Percentiles rank a stretch among this genome's conserved stretches.
These are phyloP conservation scores for Pocillopora damicornis DNA, from an alignment of 64 coral and sea anemone genomes.

Conservation along the genomic window DNA sequence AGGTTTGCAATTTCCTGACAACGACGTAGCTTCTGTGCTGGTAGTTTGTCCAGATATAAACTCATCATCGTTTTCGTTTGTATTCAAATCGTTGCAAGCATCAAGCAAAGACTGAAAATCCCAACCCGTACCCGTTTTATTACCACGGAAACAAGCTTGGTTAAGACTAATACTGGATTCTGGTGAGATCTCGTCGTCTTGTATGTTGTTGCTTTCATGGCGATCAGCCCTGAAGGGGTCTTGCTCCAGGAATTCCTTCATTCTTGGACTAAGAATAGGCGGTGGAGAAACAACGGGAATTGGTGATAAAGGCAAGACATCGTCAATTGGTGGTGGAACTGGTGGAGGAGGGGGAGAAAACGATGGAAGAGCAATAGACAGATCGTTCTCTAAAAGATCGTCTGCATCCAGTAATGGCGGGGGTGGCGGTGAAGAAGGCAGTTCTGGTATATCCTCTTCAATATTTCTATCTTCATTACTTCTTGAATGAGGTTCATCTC, in stretches of 20 bases:
- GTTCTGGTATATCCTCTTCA: background rate
- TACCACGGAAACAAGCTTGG: background rate
- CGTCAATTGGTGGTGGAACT: background rate
- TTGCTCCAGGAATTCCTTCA: slow-evolving; percentile 20
- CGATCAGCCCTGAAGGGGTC: background rate
- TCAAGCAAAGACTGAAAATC: background rate
- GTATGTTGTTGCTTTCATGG: background rate
- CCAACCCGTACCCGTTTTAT: background rate
- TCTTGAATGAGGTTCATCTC: background rate
- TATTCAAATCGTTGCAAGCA: background rate
- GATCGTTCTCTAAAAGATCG: slow-evolving; percentile 31
- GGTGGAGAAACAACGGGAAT: slow-evolving; percentile 28
- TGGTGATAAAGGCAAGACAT: background rate
- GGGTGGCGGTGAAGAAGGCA: slow-evolving; percentile 43
- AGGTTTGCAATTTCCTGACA: background rate
- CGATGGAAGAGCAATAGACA: background rate
- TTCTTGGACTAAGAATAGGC: slow-evolving; percentile 33
- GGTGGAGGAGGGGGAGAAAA: slow-evolving; percentile 16
- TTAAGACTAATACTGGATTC: background rate
- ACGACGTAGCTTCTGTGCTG: background rate
- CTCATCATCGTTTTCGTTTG: background rate
- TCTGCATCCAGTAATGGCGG: slow-evolving; percentile 24
- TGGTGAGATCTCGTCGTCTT: background rate
- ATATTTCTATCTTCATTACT: background rate
- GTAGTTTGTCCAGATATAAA: background rate